These are phyloP conservation scores for Sebastes hubbsi DNA, from an alignment of 2,797 vertebrate genomes.

Conservation along the genomic window DNA sequence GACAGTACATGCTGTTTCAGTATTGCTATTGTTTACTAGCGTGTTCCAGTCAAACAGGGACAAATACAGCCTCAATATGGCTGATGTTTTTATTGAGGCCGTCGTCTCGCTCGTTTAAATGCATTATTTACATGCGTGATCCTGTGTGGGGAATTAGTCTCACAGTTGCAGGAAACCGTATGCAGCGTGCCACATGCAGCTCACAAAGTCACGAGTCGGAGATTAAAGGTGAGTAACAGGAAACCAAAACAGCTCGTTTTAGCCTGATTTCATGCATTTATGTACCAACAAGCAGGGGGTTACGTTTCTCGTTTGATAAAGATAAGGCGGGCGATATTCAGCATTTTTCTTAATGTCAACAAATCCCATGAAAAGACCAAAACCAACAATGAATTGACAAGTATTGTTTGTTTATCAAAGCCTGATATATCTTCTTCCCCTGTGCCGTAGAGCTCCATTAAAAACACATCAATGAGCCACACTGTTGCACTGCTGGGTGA, in stretches of 20 bases:
- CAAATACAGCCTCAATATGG: slow-evolving; percentile 24
- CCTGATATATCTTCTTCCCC: not conserved
- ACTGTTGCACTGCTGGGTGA: not conserved
- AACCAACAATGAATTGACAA: not conserved
- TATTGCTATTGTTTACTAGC: slow-evolving; percentile 12
- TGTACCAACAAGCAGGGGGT: not conserved
- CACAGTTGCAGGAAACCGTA: not conserved
- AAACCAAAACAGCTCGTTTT: slow-evolving; percentile 36
- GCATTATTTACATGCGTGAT: slow-evolving; percentile 40
- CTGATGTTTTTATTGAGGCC: slow-evolving; percentile 39
- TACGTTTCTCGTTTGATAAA: not conserved
- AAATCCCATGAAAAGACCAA: not conserved
- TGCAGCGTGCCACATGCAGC: not conserved
- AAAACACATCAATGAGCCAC: not conserved
- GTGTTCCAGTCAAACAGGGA: slow-evolving; percentile 40
- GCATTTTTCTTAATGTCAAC: not conserved
- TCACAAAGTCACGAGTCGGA: not conserved
- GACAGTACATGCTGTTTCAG: not conserved
- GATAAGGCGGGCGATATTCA: not conserved
- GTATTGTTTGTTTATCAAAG: too few species aligned
- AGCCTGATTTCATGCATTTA: slow-evolving; percentile 40
- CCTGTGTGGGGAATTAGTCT: not conserved
- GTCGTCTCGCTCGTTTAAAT: slow-evolving; percentile 23
- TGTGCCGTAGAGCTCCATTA: not conserved
- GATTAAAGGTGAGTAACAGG: slow-evolving; percentile 32